Evolutionary conservation across 2,888 invertebrate species (phyloP), one percentile per base, ranked within the genome.

Genomic region (Lottia gigantea): DNA sequence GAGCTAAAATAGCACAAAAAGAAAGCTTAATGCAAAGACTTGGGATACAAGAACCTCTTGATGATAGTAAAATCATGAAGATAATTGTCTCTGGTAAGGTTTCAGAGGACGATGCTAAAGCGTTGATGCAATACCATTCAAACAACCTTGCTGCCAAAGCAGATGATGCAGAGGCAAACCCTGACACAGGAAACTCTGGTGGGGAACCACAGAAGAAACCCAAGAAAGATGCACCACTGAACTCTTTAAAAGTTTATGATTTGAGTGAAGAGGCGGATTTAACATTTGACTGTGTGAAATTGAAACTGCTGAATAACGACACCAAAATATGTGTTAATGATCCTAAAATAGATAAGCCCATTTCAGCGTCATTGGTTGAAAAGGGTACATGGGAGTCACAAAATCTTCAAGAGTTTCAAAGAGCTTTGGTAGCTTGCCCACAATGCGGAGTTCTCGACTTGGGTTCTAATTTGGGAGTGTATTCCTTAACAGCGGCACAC

Each of bases 381-480:
- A 61, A 31, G 2, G 69, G 65, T 8, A 19, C 11, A 15, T 64
- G 47, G 55, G 61, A 69, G 55, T n/a, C n/a, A 14, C 55, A 64
- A 14, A 64, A 64, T 47, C 25, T 69, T 3, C 31, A 40, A 15
- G 40, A 55, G 26, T 69, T 69, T 62, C 26, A 47, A 14, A 19
- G 49, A 19, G 23, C 55, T 61, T 61, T 69, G 14, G 1, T 49
- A 2, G 23, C 64, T n/a, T 55, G 65, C n/a, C 15, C 15, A n/a
- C n/a, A 49, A 15, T 55, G 49, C 6, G 55, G 65, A 31, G 68
- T 76, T 1, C 71, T 79, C 7, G 79, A 79, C 47, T 14, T 79
- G 8, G 77, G 77, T 0, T 68, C 77, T 4, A 72, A 74, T 14
- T 62, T 79, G 12, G 79, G 77, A 15, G 69, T 74, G 11, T 79